Percentiles rank a stretch among this genome's conserved stretches.
These are phyloP conservation scores for Pammene fasciana DNA, from an alignment of 2,888 invertebrate genomes.

Conservation along the genomic window DNA sequence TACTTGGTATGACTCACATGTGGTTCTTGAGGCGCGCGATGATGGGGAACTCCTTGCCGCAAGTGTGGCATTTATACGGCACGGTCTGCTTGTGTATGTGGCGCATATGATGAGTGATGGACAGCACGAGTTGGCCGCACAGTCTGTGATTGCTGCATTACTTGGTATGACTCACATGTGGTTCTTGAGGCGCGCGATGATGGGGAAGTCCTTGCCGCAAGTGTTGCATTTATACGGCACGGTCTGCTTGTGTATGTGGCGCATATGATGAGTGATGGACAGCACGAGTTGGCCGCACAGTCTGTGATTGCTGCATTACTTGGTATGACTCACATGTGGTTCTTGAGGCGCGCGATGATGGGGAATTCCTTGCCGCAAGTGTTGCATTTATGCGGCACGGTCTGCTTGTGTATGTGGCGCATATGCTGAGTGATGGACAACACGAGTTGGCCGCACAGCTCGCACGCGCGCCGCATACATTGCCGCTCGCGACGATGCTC, in stretches of 20 bases:
- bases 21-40: no score
- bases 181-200: slow-evolving; percentile 34
- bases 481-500: slow-evolving; percentile 72
- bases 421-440: slow-evolving; percentile 74
- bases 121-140: slow-evolving; percentile 64
- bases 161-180: slow-evolving; percentile 40
- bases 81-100: slow-evolving; percentile 70
- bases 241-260: no score
- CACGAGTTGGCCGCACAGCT: slow-evolving; percentile 75
- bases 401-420: slow-evolving; percentile 73
- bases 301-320: no score
- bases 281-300: slow-evolving; percentile 55
- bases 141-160: no score
- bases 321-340: slow-evolving; percentile 66
- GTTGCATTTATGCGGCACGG: slow-evolving; percentile 68
- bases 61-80: slow-evolving; percentile 71
- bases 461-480: slow-evolving; percentile 77
- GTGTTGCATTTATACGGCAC: no score
- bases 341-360: slow-evolving; percentile 73
- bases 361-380: slow-evolving; percentile 77
- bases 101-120: slow-evolving; percentile 74
- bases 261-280: no score
- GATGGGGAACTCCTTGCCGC: slow-evolving; percentile 41
- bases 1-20: background rate
- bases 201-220: no score